These are phyloP conservation scores for Berghia stephanieae DNA, from an alignment of 1,140 invertebrate species.

Conservation along the genomic window DNA sequence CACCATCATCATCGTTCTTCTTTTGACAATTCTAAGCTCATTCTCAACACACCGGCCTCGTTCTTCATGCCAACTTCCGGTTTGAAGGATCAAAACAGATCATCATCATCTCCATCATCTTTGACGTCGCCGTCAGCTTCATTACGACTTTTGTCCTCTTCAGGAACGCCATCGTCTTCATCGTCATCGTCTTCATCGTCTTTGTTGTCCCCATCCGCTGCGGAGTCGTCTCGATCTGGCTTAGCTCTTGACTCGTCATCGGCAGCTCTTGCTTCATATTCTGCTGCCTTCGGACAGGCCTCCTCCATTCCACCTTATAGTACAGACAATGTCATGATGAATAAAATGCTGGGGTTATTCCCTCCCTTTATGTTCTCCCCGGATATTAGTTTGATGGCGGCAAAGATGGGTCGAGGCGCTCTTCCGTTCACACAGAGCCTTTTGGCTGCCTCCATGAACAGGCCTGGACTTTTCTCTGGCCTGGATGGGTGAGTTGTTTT, in stretches of 20 bases:
- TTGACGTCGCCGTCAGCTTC: neutral
- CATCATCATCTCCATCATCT: neutral
- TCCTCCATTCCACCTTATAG: constrained; percentile 19
- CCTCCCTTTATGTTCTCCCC: constrained; percentile 37
- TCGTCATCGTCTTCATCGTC: neutral
- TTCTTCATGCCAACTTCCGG: neutral
- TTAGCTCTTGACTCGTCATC: neutral
- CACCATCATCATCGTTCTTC: no score
- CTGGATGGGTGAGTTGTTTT: constrained; percentile 53
- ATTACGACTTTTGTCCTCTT: neutral
- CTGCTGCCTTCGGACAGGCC: neutral
- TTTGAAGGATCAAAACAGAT: neutral
- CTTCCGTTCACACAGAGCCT: constrained; percentile 57
- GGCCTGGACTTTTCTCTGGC: constrained; percentile 50
- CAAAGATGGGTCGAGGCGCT: constrained; percentile 34
- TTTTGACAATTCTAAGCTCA: constrained; percentile 1
- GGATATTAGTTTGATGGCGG: constrained; percentile 37
- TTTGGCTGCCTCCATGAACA: constrained; percentile 47
- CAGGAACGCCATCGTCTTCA: constrained; percentile 10
- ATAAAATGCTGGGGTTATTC: constrained; percentile 28
- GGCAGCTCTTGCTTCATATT: neutral
- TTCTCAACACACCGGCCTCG: constrained; percentile 28
- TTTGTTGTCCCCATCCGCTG: neutral
- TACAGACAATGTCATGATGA: constrained; percentile 18
- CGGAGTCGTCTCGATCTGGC: neutral